Conservation (phyloP, 2,113 vertebrate genomes). For the Isurus oxyrinchus region DNA sequence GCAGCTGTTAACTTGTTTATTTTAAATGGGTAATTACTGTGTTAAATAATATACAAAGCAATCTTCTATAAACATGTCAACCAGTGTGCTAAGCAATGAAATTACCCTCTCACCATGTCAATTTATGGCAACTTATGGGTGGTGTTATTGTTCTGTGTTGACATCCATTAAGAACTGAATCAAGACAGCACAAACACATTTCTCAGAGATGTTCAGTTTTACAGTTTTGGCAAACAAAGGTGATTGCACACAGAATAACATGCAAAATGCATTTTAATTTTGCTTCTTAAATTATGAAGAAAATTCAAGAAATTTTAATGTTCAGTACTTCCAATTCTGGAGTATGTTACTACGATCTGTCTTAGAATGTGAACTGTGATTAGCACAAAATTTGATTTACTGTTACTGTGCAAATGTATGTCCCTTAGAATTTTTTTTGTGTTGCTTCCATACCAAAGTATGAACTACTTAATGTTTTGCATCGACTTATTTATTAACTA, state of each 20-base stretch:
- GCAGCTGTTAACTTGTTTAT: background rate
- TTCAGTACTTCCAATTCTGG: background rate
- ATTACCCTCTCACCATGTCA: background rate
- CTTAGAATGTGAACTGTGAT: background rate
- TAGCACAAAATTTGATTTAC: background rate
- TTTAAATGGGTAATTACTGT: background rate
- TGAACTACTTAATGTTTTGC: background rate
- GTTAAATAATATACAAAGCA: background rate
- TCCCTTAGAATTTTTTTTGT: background rate
- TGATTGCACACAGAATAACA: background rate
- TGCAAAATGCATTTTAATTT: background rate
- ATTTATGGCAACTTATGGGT: background rate
- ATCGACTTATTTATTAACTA: background rate
- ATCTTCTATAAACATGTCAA: background rate
- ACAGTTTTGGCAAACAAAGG: background rate
- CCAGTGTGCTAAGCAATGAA: background rate
- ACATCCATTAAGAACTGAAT: background rate
- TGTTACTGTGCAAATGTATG: background rate
- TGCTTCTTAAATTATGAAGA: slow-evolving; percentile 14
- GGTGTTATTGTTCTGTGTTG: background rate
- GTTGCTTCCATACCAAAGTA: background rate
- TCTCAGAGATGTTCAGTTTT: background rate
- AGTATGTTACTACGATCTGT: background rate
- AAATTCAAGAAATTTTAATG: background rate
- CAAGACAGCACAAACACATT: background rate